Evolutionary conservation across 2,113 vertebrate species (phyloP).

Genomic region (Tringa solitaria): DNA sequence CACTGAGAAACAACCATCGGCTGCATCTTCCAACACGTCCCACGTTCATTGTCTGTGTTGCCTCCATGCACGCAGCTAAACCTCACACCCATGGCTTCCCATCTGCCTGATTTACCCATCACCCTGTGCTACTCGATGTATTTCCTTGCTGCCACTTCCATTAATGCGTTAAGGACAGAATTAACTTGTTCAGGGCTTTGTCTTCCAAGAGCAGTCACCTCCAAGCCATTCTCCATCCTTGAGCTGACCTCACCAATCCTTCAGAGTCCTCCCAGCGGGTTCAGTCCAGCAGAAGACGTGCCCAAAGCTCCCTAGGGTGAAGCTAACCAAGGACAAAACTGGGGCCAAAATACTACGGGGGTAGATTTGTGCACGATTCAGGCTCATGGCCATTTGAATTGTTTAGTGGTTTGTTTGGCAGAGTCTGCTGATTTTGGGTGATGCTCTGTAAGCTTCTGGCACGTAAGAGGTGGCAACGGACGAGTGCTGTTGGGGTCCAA

Average conservation of each 20-base stretch:
- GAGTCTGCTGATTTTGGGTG: background rate
- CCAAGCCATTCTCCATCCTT: background rate
- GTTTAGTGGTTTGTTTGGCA: accelerated
- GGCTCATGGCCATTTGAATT: accelerated
- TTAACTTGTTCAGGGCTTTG: too few species aligned
- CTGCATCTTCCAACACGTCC: background rate
- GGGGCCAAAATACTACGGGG: background rate
- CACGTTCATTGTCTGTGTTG: background rate
- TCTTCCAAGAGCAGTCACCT: background rate
- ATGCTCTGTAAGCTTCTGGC: background rate
- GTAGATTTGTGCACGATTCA: background rate
- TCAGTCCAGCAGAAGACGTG: background rate
- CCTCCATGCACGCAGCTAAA: background rate
- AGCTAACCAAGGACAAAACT: background rate
- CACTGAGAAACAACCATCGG: background rate
- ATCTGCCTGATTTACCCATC: background rate
- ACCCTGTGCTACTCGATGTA: accelerated
- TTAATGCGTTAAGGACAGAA: background rate
- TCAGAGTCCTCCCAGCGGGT: background rate
- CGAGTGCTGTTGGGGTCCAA: background rate
- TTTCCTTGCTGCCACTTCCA: background rate
- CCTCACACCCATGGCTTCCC: background rate
- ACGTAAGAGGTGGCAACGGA: background rate
- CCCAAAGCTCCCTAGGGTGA: background rate
- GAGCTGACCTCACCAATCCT: background rate